A percentile compares a stretch with the other conserved stretches of the same genome.
phyloP scores from a whole-genome alignment of 1,140 invertebrate species.

The Augochlora pura region DNA sequence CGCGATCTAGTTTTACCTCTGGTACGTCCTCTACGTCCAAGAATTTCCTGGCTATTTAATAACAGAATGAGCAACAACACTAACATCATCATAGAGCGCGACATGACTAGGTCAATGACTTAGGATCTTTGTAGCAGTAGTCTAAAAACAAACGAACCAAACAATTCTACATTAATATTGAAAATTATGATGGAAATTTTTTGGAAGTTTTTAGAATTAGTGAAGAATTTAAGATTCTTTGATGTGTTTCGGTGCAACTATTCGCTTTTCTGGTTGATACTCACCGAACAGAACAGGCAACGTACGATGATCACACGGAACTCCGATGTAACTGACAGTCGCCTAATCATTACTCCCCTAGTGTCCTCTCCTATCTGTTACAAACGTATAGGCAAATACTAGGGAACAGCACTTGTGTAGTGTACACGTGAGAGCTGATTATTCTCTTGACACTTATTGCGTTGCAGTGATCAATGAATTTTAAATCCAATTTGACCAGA shows the following conservation, averaged over 20 bases:
- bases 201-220: no score
- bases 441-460: constrained; percentile 47
- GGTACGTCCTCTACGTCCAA: constrained; percentile 82
- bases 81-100: constrained; percentile 68
- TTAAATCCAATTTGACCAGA: constrained; percentile 21
- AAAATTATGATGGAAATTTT: no score
- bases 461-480: constrained; percentile 37
- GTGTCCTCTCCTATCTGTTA: constrained; percentile 80
- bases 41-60: constrained; percentile 68
- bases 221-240: no score
- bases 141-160: not conserved
- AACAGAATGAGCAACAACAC: constrained; percentile 74
- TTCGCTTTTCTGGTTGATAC: constrained; percentile 28
- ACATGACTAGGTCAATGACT: constrained; percentile 69
- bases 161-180: not conserved
- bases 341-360: constrained; percentile 78
- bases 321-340: constrained; percentile 75
- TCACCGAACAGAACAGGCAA: constrained; percentile 54
- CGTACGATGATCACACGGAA: constrained; percentile 74
- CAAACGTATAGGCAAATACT: constrained; percentile 71
- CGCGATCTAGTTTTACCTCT: constrained; percentile 86
- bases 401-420: constrained; percentile 14
- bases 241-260: no score
- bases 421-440: constrained; percentile 21
- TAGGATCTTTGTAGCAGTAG: not conserved